Evolutionary conservation across 2,797 vertebrate genomes (phyloP), one percentile per base, ranked within the genome.

Genomic region (Periparus ater): DNA sequence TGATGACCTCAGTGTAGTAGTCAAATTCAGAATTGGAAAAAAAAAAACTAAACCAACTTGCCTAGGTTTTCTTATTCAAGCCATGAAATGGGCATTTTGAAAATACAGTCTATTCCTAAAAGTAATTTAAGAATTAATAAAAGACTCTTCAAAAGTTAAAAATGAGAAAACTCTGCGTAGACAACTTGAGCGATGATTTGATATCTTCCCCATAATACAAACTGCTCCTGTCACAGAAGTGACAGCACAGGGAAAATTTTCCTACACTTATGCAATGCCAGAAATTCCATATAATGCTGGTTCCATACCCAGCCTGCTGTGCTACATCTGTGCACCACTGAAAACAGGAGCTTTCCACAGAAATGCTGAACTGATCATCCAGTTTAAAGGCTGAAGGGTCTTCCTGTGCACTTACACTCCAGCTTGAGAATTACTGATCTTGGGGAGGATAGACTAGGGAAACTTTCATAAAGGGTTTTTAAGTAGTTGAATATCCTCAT

Each of bases 191-290:
- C 60, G 17, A 16, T 57, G 2, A 45, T 18, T 82, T 73, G 12
- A 2, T 58, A 10, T 51, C 32, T 80, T 81, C 7, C 19, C 25
- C 0, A 0, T 29, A 45, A 34, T 21, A 54, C 20, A 85, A 57
- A 47, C 54, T 29, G 4, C 7, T n/a, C n/a, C n/a, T n/a, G n/a
- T n/a, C n/a, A 1, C 32, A 44, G 58, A 51, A 80, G 27, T 77
- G 29, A 29, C 1, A 8, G 53, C 4, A 1, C 5, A 27, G 3
- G 25, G 47, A 40, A 34, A 30, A 23, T 26, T 83, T 62, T 34
- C n/a, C 61, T 77, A 5, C 13, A 1, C 15, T 87, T n/a, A 1
- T 0, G 3, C 26, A 55, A 15, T 68, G 58, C 30, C 62, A 78
- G 67, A 62, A 78, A 36, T 57, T 77, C 44, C 62, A 4, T 42